Base-by-base conservation (phyloP, 2,797 vertebrate species). In the Aldrovandia affinis region DNA sequence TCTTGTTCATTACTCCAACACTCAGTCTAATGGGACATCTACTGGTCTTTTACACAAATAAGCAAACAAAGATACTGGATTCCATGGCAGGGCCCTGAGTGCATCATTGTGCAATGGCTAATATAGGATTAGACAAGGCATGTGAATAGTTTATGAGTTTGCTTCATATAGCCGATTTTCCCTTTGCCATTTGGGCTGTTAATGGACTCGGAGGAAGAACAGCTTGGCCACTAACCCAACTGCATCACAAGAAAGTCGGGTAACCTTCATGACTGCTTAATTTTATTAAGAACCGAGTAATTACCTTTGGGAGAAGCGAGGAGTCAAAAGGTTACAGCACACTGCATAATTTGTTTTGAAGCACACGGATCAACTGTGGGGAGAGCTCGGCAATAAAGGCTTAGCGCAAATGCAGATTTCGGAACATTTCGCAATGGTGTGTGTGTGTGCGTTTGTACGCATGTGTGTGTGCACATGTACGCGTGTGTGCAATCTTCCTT, bases 181-280 rank as follows among this genome's bases (percentile, higher is more conserved):
- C 14, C 59, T 36, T 15, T 36, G 3, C 33, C 52, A 84, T 59
- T 42, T 68, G 30, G 59, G 61, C 63, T 33, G n/a, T 14, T 30
- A 55, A 30, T 28, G 59, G 42, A 80, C 44, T 42, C 57, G 39
- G 55, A 83, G 52, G n/a, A 36, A 47, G n/a, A 57, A 70, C 78
- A 68, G 63, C 59, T 70, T 61, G 61, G 50, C 61, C 14, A 44
- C 33, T 3, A 61, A n/a, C 18, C 18, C 30, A 3, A 59, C 59
- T 55, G 81, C 61, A 78, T 80, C 6, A 20, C 30, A 50, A 81
- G 33, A 55, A 63, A 78, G 14, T 36, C n/a, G 15, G 22, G 2
- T 42, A 85, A 82, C 80, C 80, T 78, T 82, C 73, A 82, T 47
- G 39, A 75, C 42, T 78, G 55, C 57, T 57, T 82, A 65, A 61